Evolutionary conservation across 2,888 invertebrate species (phyloP).

Genomic region (Frankliniella intonsa): DNA sequence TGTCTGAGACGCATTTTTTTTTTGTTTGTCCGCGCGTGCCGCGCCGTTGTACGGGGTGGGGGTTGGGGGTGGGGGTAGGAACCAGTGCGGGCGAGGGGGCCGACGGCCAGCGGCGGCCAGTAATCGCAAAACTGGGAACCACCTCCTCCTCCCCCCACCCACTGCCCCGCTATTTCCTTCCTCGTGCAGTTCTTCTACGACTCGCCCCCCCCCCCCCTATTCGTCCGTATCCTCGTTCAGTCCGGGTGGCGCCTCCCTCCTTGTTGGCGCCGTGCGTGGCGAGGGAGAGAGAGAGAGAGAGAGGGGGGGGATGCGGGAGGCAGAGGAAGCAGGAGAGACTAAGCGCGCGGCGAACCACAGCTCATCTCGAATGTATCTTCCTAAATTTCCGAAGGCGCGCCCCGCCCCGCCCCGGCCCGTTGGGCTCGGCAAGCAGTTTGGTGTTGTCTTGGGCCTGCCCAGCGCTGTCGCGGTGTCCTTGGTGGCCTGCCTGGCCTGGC

Average conservation of each 20-base stretch:
- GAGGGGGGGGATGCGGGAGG: neutral
- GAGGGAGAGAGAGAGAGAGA: neutral
- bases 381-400: neutral
- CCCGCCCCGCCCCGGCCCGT: neutral
- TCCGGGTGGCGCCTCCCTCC: neutral
- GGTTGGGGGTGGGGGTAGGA: no score
- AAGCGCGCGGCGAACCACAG: neutral
- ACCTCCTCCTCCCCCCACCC: no score
- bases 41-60: no score
- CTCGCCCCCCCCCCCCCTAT: no score
- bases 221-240: no score
- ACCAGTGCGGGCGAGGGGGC: no score
- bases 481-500: no score
- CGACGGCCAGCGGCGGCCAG: no score
- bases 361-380: constrained; percentile 3
- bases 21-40: no score
- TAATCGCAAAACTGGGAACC: no score
- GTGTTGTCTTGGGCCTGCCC: neutral
- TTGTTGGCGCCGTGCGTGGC: neutral
- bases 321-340: neutral
- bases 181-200: neutral
- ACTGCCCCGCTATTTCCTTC: neutral
- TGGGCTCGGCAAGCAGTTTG: neutral
- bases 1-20: no score
- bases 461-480: neutral